Conservation (phyloP, 2,113 vertebrate genomes). For the Festucalex cinctus region DNA sequence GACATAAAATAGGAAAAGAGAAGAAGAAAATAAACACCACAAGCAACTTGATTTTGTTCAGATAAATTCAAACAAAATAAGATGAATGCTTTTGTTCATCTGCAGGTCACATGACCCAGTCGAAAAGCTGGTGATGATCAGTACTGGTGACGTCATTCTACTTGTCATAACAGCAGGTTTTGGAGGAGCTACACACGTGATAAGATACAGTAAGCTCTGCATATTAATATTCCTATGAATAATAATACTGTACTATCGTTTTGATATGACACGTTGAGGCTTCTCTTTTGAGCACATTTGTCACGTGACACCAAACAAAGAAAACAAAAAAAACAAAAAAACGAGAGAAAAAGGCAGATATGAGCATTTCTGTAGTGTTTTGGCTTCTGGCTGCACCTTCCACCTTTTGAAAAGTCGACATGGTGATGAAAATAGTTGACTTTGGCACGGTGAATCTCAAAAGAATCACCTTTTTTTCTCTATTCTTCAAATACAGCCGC, state of each 20-base stretch:
- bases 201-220: constrained; percentile 26
- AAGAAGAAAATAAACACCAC: constrained; percentile 36
- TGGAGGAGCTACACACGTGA: constrained; percentile 43
- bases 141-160: constrained; percentile 19
- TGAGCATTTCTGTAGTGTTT: constrained; percentile 34
- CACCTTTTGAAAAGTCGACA: constrained; percentile 32
- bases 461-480: background rate
- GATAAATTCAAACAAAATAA: constrained; percentile 33
- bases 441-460: constrained; percentile 43
- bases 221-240: constrained; percentile 8
- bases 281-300: constrained; percentile 6
- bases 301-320: background rate
- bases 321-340: constrained; percentile 15
- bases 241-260: constrained; percentile 12
- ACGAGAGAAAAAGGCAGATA: constrained; percentile 41
- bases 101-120: constrained; percentile 57
- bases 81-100: constrained; percentile 61
- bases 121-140: constrained; percentile 70
- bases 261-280: constrained; percentile 36
- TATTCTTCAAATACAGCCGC: background rate
- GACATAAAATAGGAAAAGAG: constrained; percentile 26
- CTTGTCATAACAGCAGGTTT: constrained; percentile 5
- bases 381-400: constrained; percentile 45
- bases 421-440: constrained; percentile 23
- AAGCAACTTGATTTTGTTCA: constrained; percentile 59